These are phyloP conservation scores for Pygocentrus nattereri DNA, from an alignment of 2,797 vertebrate species.

Conservation along the genomic window DNA sequence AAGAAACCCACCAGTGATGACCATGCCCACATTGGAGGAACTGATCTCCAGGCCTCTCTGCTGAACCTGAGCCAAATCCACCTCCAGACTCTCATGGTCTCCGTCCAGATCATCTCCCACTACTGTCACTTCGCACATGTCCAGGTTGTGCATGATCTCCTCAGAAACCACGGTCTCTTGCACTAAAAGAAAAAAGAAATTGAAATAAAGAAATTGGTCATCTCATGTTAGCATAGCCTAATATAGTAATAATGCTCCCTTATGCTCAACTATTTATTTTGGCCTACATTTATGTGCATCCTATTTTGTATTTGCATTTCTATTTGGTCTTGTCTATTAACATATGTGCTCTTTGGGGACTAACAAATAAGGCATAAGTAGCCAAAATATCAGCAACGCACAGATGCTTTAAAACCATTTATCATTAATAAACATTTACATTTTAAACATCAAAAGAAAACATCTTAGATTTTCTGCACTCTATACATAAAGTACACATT, in stretches of 20 bases:
- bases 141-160: slow-evolving; percentile 98
- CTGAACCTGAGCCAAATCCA: slow-evolving; percentile 88
- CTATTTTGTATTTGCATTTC: too few relatives aligned
- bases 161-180: slow-evolving; percentile 98
- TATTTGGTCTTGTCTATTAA: not conserved
- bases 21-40: slow-evolving; percentile 87
- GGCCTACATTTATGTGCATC: too few relatives aligned
- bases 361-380: too few relatives aligned
- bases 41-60: slow-evolving; percentile 92
- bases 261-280: too few relatives aligned
- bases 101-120: slow-evolving; percentile 92
- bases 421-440: too few relatives aligned
- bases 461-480: not conserved
- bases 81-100: slow-evolving; percentile 92
- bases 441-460: not conserved
- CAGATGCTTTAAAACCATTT: too few relatives aligned
- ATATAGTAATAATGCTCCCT: too few relatives aligned
- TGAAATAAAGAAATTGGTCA: slow-evolving; percentile 21
- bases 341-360: not conserved
- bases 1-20: slow-evolving; percentile 85
- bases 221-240: not conserved
- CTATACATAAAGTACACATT: not conserved
- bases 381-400: too few relatives aligned
- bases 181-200: too few relatives aligned
- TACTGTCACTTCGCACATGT: slow-evolving; percentile 92